Base-by-base conservation (phyloP, 2,113 vertebrate species). In the Psittacula cyanocephala region DNA sequence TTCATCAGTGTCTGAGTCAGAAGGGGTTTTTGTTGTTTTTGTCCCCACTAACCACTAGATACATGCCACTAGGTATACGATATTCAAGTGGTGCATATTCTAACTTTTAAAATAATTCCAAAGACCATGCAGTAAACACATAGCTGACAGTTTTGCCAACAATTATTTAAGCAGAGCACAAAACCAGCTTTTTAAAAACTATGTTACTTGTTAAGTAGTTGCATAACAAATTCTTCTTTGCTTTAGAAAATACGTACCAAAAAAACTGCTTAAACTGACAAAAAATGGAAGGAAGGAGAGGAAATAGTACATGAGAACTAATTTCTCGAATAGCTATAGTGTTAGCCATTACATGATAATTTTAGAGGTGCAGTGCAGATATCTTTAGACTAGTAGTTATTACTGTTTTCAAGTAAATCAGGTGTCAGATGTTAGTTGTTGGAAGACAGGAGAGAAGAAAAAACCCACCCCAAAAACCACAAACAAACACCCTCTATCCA, bases 351-450 rank as follows among this genome's bases (percentile, higher is more conserved):
- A 44, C 5, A 52, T 18, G 8, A 12, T 72, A 86, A 83, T 88
- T 95, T 94, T 74, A 94, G 31, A 65, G 23, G 10, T 85, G 47
- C 1, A 90, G 17, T 62, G 28, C 59, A 81, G 11, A 65, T 49
- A 70, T 69, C 53, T 86, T 91, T 80, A 87, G 39, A 62, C 3
- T 65, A 86, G 82, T 52, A 86, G 27, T 18, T 85, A 76, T 35
- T 50, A 67, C 28, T 27, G 9, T 13, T 88, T 82, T n/a, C 11
- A 86, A 50, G 49, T 6, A 50, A 50, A 50, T 27, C 25, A 50
- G 71, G 44, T 72, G 46, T 93, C 88, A 95, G 86, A 77, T 93
- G 75, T 77, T 82, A 57, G 52, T 81, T 82, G 72, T 27, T 90
- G 35, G 31, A 69, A 91, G n/a, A 4, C 35, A 67, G 20, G 13